These are phyloP conservation scores for Malurus elegans DNA, from an alignment of 2,113 vertebrate species.

Conservation along the genomic window DNA sequence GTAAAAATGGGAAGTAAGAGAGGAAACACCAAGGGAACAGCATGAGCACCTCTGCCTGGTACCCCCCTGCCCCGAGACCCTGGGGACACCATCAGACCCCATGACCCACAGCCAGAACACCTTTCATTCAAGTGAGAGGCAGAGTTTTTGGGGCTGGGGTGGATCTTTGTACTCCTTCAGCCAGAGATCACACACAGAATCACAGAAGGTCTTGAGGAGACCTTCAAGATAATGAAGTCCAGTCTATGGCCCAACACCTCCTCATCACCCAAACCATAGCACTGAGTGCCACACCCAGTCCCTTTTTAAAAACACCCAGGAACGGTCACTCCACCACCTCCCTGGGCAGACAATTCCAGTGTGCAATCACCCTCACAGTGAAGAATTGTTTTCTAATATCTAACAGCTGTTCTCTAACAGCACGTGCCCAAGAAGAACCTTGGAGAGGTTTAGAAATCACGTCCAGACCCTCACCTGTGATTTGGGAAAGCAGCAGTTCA, in stretches of 20 bases:
- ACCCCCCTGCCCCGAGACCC: fast-evolving
- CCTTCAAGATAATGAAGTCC: no score
- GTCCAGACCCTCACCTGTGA: neutral
- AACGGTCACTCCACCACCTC: no score
- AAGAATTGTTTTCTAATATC: no score
- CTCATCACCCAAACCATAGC: no score
- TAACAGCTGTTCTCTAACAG: no score
- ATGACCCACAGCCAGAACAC: neutral
- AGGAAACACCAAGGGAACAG: neutral
- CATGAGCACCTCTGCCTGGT: fast-evolving
- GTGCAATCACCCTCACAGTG: no score
- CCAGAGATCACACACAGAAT: neutral
- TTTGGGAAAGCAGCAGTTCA: neutral
- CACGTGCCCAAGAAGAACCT: neutral
- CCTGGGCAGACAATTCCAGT: no score
- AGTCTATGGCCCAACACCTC: no score
- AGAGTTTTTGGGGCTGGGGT: neutral
- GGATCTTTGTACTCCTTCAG: neutral
- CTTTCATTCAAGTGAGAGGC: neutral
- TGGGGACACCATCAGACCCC: neutral
- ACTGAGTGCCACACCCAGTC: no score
- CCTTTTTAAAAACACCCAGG: no score
- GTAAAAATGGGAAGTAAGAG: neutral
- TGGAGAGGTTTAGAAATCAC: neutral
- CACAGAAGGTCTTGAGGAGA: no score